phyloP scores from a whole-genome alignment of 1,140 invertebrate species.

The Bradysia coprophila region DNA sequence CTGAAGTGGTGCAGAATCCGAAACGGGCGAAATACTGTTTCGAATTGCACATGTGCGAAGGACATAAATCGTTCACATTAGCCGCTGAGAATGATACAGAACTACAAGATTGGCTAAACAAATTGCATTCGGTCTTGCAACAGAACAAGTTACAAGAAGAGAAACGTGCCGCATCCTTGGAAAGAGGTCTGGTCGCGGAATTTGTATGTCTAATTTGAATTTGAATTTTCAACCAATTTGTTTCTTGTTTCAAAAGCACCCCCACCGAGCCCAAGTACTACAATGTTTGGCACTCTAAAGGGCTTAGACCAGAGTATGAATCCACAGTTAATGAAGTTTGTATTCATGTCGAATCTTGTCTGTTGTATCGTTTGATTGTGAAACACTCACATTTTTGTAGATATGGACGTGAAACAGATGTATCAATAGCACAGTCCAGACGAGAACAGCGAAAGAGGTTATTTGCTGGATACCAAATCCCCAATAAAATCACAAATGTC shows the following conservation, averaged over 20 bases:
- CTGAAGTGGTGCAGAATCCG: conserved; percentile 67
- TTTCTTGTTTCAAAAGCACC: conserved; percentile 32
- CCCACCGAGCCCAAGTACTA: conserved; percentile 25
- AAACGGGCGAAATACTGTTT: conserved; percentile 76
- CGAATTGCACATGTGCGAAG: conserved; percentile 67
- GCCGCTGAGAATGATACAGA: conserved; percentile 75
- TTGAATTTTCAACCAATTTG: too few species aligned
- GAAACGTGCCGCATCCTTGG: conserved; percentile 39
- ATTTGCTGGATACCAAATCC: conserved; percentile 29
- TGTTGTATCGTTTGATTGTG: too few species aligned
- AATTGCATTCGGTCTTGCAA: conserved; percentile 51
- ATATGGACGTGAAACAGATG: conserved; percentile 77
- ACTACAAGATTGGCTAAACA: conserved; percentile 65
- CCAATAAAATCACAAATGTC: conserved; percentile 7
- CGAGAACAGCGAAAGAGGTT: conserved; percentile 54
- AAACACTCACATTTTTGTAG: too few species aligned
- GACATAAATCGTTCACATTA: conserved; percentile 63
- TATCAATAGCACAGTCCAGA: conserved; percentile 58
- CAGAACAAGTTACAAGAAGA: conserved; percentile 57
- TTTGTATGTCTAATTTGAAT: too few species aligned
- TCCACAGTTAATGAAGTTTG: conserved; percentile 68
- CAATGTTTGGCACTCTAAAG: conserved; percentile 54
- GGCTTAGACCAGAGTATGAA: conserved; percentile 80
- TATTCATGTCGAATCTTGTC: too few species aligned
- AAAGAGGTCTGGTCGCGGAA: conserved; percentile 27